These are phyloP conservation scores for Chelonia mydas DNA, from an alignment of 2,797 vertebrate genomes.

Conservation along the genomic window DNA sequence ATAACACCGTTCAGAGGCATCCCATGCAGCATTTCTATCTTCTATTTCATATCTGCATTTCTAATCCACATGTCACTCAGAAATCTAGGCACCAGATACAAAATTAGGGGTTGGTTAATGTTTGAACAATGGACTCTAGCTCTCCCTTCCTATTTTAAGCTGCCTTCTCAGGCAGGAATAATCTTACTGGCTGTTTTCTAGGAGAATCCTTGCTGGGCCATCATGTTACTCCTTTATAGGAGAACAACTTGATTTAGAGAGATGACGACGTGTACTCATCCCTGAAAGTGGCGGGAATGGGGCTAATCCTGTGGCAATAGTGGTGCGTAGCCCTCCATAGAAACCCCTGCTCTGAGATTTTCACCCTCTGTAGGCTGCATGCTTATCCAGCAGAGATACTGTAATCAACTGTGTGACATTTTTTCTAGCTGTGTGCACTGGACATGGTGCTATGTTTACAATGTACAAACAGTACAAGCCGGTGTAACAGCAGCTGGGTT, in stretches of 20 bases:
- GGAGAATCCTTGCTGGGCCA: neutral
- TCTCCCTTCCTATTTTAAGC: conserved; percentile 21
- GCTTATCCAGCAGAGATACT: fast-evolving
- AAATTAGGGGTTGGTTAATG: neutral
- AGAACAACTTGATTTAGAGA: neutral
- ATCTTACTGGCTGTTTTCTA: neutral
- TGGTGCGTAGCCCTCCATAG: neutral
- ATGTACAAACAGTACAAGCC: neutral
- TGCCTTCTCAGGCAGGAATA: neutral
- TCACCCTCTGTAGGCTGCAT: neutral
- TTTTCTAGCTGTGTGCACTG: neutral
- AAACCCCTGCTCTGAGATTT: neutral
- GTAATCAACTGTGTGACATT: fast-evolving
- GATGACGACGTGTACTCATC: fast-evolving
- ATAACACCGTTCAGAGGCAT: neutral
- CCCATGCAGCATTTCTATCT: neutral
- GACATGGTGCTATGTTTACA: neutral
- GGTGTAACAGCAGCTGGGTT: neutral
- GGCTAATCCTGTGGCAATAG: neutral
- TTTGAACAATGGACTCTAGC: neutral
- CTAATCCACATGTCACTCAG: neutral
- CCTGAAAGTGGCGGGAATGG: neutral
- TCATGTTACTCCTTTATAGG: neutral
- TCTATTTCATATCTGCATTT: fast-evolving
- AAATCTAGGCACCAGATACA: neutral